These are phyloP conservation scores for Mustela lutreola DNA, from an alignment of 2,113 vertebrate genomes.

Conservation along the genomic window DNA sequence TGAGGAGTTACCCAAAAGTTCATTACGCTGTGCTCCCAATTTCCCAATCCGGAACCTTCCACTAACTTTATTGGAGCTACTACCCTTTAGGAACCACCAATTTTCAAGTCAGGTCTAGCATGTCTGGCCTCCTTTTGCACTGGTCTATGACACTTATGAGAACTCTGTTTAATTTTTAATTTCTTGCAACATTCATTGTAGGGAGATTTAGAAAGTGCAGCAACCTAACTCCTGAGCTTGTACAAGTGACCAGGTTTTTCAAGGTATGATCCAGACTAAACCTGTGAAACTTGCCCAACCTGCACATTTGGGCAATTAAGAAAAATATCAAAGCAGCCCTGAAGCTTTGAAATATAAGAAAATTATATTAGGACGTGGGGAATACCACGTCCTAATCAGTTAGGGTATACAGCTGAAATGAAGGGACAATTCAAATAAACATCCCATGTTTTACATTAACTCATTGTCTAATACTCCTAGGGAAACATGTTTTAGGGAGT, in stretches of 20 bases:
- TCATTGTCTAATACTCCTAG: neutral
- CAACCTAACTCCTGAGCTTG: neutral
- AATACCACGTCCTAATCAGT: neutral
- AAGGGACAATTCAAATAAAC: neutral
- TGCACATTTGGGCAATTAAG: neutral
- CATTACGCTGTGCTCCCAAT: no score
- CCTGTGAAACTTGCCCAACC: neutral
- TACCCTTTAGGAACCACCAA: neutral
- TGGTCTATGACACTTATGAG: neutral
- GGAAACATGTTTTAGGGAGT: neutral
- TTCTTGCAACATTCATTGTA: neutral
- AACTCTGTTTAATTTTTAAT: neutral
- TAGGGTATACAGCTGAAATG: neutral
- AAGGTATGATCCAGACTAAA: neutral
- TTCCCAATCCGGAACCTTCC: neutral
- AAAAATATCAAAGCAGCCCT: neutral
- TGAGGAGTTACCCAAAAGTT: neutral
- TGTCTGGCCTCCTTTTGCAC: neutral
- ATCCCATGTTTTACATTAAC: neutral
- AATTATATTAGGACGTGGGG: neutral
- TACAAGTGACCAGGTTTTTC: neutral
- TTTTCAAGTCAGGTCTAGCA: neutral
- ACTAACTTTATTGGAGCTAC: neutral
- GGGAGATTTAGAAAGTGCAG: neutral
- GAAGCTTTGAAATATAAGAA: constrained; percentile 34